phyloP scores from a whole-genome alignment of 2,888 invertebrate genomes.

The Choreutis nemorana region DNA sequence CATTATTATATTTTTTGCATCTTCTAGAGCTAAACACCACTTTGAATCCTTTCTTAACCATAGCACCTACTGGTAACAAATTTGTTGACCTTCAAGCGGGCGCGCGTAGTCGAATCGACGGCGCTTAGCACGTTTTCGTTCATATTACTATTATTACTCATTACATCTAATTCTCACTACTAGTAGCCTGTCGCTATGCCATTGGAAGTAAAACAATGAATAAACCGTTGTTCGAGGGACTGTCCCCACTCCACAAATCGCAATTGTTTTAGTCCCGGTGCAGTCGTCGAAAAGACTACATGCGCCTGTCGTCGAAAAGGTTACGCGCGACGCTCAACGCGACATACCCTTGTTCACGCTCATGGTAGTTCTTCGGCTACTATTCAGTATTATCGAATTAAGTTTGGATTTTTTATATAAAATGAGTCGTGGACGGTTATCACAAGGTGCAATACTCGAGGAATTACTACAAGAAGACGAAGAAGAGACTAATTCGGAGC shows the following conservation, averaged over 20 bases:
- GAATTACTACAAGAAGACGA: conserved; percentile 11
- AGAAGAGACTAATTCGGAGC: conserved; percentile 14
- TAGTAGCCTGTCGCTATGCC: conserved; percentile 10
- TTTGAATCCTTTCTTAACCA: conserved; percentile 7
- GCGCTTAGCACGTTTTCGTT: conserved; percentile 10
- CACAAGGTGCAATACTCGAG: conserved; percentile 10
- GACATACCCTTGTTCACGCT: conserved; percentile 5
- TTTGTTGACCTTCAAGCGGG: conserved; percentile 10
- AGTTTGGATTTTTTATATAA: conserved; percentile 1
- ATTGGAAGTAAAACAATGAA: conserved; percentile 7
- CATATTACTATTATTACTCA: conserved; percentile 8
- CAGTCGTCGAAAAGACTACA: conserved; percentile 11
- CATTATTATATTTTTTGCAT: conserved; percentile 8
- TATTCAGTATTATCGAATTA: conserved; percentile 6
- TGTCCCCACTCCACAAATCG: conserved; percentile 7
- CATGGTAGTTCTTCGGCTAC: conserved; percentile 6
- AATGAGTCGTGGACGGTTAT: conserved; percentile 10
- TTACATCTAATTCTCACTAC: conserved; percentile 7
- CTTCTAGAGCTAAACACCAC: conserved; percentile 5
- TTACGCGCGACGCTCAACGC: conserved; percentile 11
- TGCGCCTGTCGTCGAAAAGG: conserved; percentile 13
- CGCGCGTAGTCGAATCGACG: conserved; percentile 12
- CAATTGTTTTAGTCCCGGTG: conserved; percentile 8
- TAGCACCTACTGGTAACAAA: conserved; percentile 9
- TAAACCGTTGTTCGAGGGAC: conserved; percentile 4